Conservation (phyloP, 2,888 invertebrate species). For the Agriotes lineatus region DNA sequence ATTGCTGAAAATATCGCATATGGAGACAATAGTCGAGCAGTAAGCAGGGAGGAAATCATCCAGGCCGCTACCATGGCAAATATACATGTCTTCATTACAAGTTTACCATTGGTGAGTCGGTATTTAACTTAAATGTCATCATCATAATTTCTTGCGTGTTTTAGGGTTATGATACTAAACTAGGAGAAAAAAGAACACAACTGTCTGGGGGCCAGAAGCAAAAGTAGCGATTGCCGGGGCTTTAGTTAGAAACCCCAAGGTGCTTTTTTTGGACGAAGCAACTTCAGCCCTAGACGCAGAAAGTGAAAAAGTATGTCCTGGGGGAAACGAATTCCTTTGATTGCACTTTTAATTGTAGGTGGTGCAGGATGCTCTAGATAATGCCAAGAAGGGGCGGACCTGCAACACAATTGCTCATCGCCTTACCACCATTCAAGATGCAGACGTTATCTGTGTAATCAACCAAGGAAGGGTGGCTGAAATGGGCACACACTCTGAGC, state of each 20-base stretch:
- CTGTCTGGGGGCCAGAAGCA: conserved; percentile 91
- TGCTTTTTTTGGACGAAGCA: conserved; percentile 86
- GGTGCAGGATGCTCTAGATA: conserved; percentile 89
- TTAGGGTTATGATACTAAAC: conserved; percentile 83
- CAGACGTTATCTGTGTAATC: conserved; percentile 82
- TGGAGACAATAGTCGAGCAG: conserved; percentile 80
- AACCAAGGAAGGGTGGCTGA: conserved; percentile 78
- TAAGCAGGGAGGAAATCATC: conserved; percentile 80
- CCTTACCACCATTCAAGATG: conserved; percentile 85
- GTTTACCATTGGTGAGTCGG: conserved; percentile 82
- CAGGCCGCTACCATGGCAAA: conserved; percentile 86
- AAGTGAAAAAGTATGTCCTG: conserved; percentile 84
- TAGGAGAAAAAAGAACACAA: conserved; percentile 84
- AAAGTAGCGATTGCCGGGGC: conserved; percentile 89
- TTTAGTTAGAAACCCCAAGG: conserved; percentile 81
- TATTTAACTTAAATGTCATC: too few relatives aligned
- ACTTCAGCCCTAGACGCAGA: conserved; percentile 89
- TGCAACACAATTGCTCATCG: conserved; percentile 90
- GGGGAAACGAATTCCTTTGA: too few relatives aligned
- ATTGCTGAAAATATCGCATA: conserved; percentile 94
- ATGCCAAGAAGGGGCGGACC: conserved; percentile 84
- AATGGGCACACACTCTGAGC: conserved; percentile 77
- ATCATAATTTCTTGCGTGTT: too few relatives aligned
- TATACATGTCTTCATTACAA: conserved; percentile 86
- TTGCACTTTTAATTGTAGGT: conserved; percentile 66